phyloP scores from a whole-genome alignment of 2,888 invertebrate species.

The Nasonia oneida region DNA sequence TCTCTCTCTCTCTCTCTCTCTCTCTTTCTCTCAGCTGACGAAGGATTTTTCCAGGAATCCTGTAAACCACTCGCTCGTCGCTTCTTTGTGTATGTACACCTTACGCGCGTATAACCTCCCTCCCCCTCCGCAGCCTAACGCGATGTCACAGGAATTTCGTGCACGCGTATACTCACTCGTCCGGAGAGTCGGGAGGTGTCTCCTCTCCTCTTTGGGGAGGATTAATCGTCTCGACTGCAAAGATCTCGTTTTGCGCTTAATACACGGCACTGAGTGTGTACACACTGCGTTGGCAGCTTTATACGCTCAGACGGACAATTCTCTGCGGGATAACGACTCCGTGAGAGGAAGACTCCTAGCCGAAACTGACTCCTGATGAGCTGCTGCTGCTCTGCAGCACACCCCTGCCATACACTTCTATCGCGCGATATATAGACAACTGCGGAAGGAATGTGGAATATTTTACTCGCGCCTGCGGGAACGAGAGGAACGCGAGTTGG shows the following conservation, averaged over 20 bases:
- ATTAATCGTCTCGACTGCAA: not conserved
- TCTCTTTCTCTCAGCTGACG: not conserved
- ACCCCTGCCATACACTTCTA: not conserved
- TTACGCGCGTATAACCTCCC: not conserved
- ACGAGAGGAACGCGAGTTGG: not conserved
- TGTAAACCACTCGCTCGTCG: too few relatives aligned
- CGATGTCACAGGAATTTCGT: not conserved
- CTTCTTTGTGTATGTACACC: too few relatives aligned
- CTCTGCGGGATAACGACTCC: not conserved
- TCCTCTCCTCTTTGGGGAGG: not conserved
- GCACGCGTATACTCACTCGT: not conserved
- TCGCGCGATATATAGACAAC: not conserved
- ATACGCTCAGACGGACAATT: not conserved
- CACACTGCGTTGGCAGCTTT: not conserved
- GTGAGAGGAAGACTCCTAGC: not conserved
- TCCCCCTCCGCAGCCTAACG: not conserved
- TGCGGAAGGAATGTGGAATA: constrained; percentile 4
- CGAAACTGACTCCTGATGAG: constrained; percentile 9
- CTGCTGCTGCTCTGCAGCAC: not conserved
- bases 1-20: not conserved
- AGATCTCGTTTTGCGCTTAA: not conserved
- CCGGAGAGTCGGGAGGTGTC: too few relatives aligned
- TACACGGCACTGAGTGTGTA: not conserved
- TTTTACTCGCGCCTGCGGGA: not conserved
- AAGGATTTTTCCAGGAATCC: not conserved